Percentiles rank a stretch among this genome's conserved stretches.
phyloP scores from a whole-genome alignment of 2,797 vertebrate species.

The Siniperca undulata region DNA sequence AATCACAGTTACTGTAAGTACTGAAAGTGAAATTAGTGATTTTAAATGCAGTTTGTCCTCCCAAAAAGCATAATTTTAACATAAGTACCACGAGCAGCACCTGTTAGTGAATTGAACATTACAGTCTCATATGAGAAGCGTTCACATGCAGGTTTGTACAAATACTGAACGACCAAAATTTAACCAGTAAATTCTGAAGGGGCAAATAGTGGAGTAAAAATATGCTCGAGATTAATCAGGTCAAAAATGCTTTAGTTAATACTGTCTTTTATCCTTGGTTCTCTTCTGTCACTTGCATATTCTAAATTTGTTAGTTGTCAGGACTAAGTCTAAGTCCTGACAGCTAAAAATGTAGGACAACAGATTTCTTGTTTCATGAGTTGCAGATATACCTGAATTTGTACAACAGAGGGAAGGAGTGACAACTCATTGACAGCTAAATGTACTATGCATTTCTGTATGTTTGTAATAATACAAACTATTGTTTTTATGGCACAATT shows the following conservation, averaged over 20 bases:
- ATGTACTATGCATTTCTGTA: conserved; percentile 39
- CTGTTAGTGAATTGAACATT: conserved; percentile 43
- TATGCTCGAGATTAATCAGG: not conserved
- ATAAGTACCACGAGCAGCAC: conserved; percentile 55
- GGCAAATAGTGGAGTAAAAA: not conserved
- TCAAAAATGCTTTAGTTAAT: conserved; percentile 18
- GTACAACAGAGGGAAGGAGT: conserved; percentile 8
- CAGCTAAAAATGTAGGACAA: conserved; percentile 10
- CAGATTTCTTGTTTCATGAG: conserved; percentile 30
- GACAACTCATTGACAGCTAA: conserved; percentile 23
- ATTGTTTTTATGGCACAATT: conserved; percentile 63
- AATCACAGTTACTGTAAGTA: conserved; percentile 49
- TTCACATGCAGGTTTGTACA: conserved; percentile 50
- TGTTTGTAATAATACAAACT: conserved; percentile 20
- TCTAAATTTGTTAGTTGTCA: conserved; percentile 1
- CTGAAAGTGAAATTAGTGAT: conserved; percentile 37
- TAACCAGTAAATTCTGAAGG: conserved; percentile 9
- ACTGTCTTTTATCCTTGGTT: conserved; percentile 20
- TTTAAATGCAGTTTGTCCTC: conserved; percentile 25
- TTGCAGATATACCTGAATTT: conserved; percentile 33
- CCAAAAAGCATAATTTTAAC: not conserved
- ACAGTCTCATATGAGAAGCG: conserved; percentile 15
- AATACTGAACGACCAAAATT: conserved; percentile 38
- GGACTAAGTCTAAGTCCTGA: not conserved
- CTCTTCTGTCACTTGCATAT: conserved; percentile 29